Base-by-base conservation (phyloP, 1,140 invertebrate genomes). In the Zaprionus ghesquierei region DNA sequence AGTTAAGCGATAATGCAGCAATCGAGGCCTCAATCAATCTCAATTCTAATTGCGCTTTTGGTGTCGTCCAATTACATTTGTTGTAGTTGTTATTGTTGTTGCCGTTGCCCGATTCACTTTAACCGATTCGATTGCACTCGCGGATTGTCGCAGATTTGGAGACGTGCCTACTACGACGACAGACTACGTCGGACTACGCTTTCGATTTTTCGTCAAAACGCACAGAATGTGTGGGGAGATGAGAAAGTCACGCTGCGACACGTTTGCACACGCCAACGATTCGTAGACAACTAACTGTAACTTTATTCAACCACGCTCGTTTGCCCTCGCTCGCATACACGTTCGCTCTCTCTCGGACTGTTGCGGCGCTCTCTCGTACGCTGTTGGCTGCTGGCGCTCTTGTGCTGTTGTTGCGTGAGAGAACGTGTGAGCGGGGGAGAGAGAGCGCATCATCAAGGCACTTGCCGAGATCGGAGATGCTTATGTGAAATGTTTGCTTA, bases 221-320 rank as follows among this genome's bases (percentile, higher is more conserved):
- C n/a, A 41, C 35, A n/a, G n/a, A n/a, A n/a, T 41, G 44, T 50
- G 33, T 41, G 46, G 20, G 15, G 50, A 22, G 46, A n/a, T n/a
- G n/a, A 20, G 38, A 35, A 44, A 33, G 35, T 50, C 20, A 61
- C 70, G 51, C 58, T 58, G 33, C 71, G 66, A 70, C 22, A 75
- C 66, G 68, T 70, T 59, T 64, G n/a, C 44, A 54, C 68, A 58
- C 54, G 54, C n/a, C 72, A 60, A 70, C 72, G 72, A 13, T 69
- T 75, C 71, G 71, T 74, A 63, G 66, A 75, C 72, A 75, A 75
- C 72, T 75, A 70, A 75, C 66, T 64, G 60, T 70, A 70, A 51
- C 59, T 68, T 54, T 29, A 56, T 60, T 27, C 63, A 59, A 59
- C 23, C 51, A 31, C 51, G 56, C 63, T 31, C 44, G 46, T 33